Evolutionary conservation across 1,140 invertebrate species (phyloP), one percentile per base, ranked within the genome.

Genomic region (Drosophila repleta): DNA sequence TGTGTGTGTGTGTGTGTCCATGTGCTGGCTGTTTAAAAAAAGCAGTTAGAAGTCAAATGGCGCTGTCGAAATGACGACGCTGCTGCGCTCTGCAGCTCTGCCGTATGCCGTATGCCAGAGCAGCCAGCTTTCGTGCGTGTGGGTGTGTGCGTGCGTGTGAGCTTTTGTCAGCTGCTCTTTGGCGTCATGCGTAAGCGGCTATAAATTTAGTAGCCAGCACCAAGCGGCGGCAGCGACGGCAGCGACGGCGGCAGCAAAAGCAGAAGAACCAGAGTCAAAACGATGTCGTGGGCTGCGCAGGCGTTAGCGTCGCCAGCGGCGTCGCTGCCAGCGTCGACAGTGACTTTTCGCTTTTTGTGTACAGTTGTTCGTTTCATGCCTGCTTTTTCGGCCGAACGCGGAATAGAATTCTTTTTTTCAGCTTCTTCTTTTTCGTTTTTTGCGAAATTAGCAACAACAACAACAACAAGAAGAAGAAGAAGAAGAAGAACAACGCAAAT

Each of bases 21-120:
- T 37, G 32, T 37, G 32, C 32, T 37, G 66, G 37, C 76, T 74
- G 41, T 60, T 41, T 37, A 53, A 55, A 68, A 68, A 69, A 85
- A 87, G 65, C 74, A 79, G 78, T 87, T 85, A 85, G 78, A 87
- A 79, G 82, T 82, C 82, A 87, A 85, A 79, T 66, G 72, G 64
- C 63, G 53, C 51, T 69, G 71, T 69, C 65, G 70, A 73, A 74
- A 69, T 48, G 74, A 63, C 62, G 56, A 51, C 67, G 35, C 29
- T 29, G 35, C 32, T 57, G 48, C 7, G 37, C 37, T 20, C 39
- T 37, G 43, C 11, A 41, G 61, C 35, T n/a, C n/a, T n/a, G n/a
- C n/a, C n/a, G n/a, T n/a, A n/a, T n/a, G n/a, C n/a, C n/a, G n/a
- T 29, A 20, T 26, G 37, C 35, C 46, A 48, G 20, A 48, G 26